Evolutionary conservation across 2,888 invertebrate species (phyloP).

Genomic region (Mesorhabditis belari): DNA sequence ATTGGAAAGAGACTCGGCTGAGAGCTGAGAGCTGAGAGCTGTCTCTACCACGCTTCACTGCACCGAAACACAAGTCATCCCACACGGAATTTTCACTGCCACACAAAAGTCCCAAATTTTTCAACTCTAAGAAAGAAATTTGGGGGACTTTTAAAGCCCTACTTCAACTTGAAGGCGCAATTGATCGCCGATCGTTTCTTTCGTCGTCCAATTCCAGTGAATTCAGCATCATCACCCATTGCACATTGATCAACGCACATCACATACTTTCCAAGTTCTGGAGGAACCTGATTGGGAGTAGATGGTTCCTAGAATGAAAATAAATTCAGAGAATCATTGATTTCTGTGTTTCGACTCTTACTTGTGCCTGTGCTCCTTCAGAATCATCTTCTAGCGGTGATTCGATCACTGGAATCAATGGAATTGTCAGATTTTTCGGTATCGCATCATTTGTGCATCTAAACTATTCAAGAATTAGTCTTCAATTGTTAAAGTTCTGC

Average conservation of each 20-base stretch:
- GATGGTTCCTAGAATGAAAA: not conserved
- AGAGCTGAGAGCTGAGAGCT: too few relatives aligned
- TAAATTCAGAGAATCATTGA: not conserved
- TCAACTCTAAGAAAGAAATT: too few relatives aligned
- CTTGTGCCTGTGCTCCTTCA: not conserved
- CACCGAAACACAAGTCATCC: too few relatives aligned
- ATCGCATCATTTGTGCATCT: constrained; percentile 46
- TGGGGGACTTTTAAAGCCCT: not conserved
- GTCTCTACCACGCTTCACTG: too few relatives aligned
- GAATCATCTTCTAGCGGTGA: constrained; percentile 19
- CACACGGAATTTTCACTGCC: too few relatives aligned
- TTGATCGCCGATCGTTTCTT: constrained; percentile 39
- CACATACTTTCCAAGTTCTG: constrained; percentile 40
- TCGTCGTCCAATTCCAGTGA: constrained; percentile 10
- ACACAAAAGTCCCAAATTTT: too few relatives aligned
- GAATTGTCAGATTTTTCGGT: constrained; percentile 48
- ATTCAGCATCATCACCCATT: constrained; percentile 27
- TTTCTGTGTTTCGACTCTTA: not conserved
- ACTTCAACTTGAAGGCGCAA: constrained; percentile 48
- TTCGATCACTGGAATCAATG: constrained; percentile 46
- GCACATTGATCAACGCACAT: constrained; percentile 50
- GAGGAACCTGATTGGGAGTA: constrained; percentile 22
- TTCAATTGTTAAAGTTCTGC: too few relatives aligned
- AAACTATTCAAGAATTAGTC: not conserved
- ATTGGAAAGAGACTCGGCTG: too few relatives aligned